Base-by-base conservation (phyloP, 2,797 vertebrate species). In the Alcedo atthis region DNA sequence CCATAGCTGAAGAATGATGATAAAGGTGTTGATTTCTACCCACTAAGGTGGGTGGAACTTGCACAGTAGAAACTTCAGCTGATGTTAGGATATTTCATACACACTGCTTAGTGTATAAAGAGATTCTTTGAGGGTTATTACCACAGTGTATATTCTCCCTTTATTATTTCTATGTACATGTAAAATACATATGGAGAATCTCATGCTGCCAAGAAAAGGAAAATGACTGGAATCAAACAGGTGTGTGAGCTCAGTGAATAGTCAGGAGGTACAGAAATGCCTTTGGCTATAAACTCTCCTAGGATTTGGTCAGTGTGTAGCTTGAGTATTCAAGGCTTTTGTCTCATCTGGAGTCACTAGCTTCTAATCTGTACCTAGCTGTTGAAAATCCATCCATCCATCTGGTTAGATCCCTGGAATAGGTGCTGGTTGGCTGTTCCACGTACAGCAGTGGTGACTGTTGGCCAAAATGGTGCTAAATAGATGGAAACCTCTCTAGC, bases 261-360 rank as follows among this genome's bases (percentile, higher is more conserved):
- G 18, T 40, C 0, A 8, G 48, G 46, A 18, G 79, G 55, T 43
- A 33, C n/a, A 61, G 15, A 0, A 0, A 13, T 32, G n/a, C 21
- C 26, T 42, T 61, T 62, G 37, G 15, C 51, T 62, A 12, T 54
- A 42, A 61, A 6, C 7, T 87, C 26, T 90, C 11, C 54, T 37
- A 26, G 28, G 51, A 40, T 9, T 61, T 48, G 20, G 10, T 53
- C 32, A 30, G 28, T 26, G 14, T 12, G 8, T 12, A 58, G 40
- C 18, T 68, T 15, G 55, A 71, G 40, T 13, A 81, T 24, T 49
- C 43, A n/a, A 45, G 43, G 18, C 24, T 66, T 53, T n/a, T 57
- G 7, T 68, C 2, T 57, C 33, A 57, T 61, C 61, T 78, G 62
- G 45, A 81, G 45, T 57, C 18, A 48, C 25, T n/a, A 30, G 28